A percentile compares a stretch with the other conserved stretches of the same genome.
Conservation (phyloP, 2,113 vertebrate species). For the Puffinus mauretanicus region DNA sequence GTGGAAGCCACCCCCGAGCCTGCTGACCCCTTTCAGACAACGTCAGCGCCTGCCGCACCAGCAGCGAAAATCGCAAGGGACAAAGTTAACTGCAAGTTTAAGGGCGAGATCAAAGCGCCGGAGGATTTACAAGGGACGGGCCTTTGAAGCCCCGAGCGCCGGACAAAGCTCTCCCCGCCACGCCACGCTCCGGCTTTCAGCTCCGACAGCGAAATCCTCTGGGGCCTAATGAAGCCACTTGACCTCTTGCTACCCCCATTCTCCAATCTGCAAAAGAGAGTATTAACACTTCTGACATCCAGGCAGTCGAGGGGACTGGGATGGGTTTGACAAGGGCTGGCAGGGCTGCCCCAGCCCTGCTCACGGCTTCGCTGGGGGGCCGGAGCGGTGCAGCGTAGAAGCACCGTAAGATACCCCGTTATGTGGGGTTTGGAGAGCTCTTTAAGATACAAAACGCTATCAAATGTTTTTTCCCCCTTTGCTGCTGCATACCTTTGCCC, state of each 20-base stretch:
- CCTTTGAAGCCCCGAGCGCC: accelerated
- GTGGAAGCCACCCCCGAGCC: accelerated
- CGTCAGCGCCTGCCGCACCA: accelerated
- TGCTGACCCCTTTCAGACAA: background rate
- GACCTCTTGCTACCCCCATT: slow-evolving; percentile 24
- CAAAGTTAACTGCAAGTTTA: background rate
- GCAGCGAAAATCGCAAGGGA: accelerated
- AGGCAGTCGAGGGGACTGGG: background rate
- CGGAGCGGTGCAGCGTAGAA: accelerated
- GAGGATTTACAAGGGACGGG: background rate
- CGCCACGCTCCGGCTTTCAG: background rate
- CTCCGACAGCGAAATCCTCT: background rate
- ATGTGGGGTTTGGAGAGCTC: background rate
- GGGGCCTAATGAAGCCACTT: background rate
- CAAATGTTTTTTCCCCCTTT: background rate
- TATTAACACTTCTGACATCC: background rate
- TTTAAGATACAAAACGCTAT: background rate
- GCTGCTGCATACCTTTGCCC: background rate
- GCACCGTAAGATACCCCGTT: accelerated
- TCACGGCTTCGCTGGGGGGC: background rate
- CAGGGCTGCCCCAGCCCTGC: background rate
- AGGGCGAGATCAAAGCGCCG: accelerated
- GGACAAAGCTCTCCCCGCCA: background rate
- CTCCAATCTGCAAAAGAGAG: background rate
- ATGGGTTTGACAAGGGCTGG: background rate